These are phyloP conservation scores for Poecilus cupreus DNA, from an alignment of 2,888 invertebrate genomes.

Conservation along the genomic window DNA sequence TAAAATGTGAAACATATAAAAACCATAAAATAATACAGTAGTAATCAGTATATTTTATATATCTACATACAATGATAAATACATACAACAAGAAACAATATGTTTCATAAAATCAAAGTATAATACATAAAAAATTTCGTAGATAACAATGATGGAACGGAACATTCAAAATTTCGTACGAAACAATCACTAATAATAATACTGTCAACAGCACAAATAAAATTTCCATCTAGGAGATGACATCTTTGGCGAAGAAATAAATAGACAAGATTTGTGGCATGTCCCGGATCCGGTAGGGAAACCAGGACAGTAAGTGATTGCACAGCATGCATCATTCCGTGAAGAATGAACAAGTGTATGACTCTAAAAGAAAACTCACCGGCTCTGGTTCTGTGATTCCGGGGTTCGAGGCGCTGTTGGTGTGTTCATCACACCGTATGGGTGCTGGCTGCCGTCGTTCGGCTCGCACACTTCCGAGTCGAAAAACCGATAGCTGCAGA, in stretches of 20 bases:
- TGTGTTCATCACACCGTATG: conserved; percentile 74
- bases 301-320: conserved; percentile 13
- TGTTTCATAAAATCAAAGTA: conserved; percentile 46
- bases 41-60: conserved; percentile 11
- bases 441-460: conserved; percentile 68
- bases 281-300: too few relatives aligned
- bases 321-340: conserved; percentile 36
- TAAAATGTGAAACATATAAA: background rate
- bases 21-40: conserved; percentile 19
- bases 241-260: conserved; percentile 29
- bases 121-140: conserved; percentile 6
- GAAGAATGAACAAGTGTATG: conserved; percentile 4
- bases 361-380: conserved; percentile 68
- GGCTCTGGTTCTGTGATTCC: conserved; percentile 72
- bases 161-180: conserved; percentile 7
- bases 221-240: conserved; percentile 4
- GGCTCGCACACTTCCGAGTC: conserved; percentile 72
- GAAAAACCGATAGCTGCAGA: conserved; percentile 71
- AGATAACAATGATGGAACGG: conserved; percentile 7
- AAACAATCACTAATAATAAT: conserved; percentile 17
- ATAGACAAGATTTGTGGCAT: background rate
- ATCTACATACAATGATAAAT: conserved; percentile 27
- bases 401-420: conserved; percentile 82
- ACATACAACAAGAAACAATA: conserved; percentile 51
- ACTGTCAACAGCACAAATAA: conserved; percentile 1